Base-by-base conservation (phyloP, 2,888 invertebrate species). In the Tachystola acroxantha region DNA sequence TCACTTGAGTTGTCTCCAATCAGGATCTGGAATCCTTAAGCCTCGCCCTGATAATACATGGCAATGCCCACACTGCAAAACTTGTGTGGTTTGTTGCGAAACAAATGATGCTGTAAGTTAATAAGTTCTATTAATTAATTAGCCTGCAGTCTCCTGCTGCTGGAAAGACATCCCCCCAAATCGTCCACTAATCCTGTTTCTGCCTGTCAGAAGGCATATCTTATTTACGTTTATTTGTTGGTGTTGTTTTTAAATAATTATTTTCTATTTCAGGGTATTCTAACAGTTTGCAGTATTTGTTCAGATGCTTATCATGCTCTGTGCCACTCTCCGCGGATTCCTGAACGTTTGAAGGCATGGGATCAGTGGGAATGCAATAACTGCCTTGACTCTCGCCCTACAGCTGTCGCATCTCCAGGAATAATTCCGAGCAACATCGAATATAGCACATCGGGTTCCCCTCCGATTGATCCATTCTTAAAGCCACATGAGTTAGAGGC, bases 21-120 rank as follows among this genome's bases (percentile, higher is more conserved):
- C 90, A 32, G 91, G 91, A 7, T 91, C 92, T 50, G 89, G 91
- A 53, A 88, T 91, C 66, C 69, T 90, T 30, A 90, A 91, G 62
- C 88, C 90, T 48, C 77, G 89, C 31, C 89, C 90, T 26, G 91
- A 91, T 48, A 90, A 90, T 48, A 91, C 91, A 19, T 97, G 95
- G 95, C 96, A 95, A 57, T 97, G 97, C 67, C 93, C 94, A 34
- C 93, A 94, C 63, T 97, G 97, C 61, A 96, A 96, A 74, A 94
- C 92, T 7, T 97, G 97, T 74, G 90, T 91, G 30, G 86, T 94
- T 26, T 96, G 96, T 63, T 91, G 90, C 53, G 94, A 95, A 79
- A 92, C 93, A 6, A 90, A 91, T 53, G 92, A 92, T 76, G 90
- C 91, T 65, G 90, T 93, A 85, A 90, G 91, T 89, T 16, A 33